phyloP scores from a whole-genome alignment of 2,797 vertebrate genomes.

The Arctocebus calabarensis region DNA sequence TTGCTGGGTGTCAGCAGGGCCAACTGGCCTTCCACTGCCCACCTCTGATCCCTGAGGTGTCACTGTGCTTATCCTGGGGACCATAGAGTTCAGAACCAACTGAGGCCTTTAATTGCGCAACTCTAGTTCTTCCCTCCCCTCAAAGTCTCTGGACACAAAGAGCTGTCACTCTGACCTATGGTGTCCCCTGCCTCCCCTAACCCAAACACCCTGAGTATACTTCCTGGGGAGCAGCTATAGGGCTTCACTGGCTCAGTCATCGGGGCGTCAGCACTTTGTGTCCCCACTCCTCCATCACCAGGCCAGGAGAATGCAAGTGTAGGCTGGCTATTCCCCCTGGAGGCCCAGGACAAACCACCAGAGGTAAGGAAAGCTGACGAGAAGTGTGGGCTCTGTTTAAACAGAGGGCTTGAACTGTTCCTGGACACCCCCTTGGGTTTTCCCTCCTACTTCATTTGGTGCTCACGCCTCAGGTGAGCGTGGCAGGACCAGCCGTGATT shows the following conservation, averaged over 20 bases:
- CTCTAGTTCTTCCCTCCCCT: not conserved
- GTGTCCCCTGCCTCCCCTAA: not conserved
- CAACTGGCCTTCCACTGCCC: not conserved
- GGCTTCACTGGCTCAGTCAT: not conserved
- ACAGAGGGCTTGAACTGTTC: not conserved
- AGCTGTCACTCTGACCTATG: not conserved
- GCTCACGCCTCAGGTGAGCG: not conserved
- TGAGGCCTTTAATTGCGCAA: not conserved
- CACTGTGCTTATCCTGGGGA: not conserved
- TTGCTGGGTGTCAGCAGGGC: not conserved
- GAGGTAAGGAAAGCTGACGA: not conserved
- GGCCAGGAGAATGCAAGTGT: not conserved
- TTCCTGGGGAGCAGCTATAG: not conserved
- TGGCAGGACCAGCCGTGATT: not conserved
- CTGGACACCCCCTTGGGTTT: not conserved
- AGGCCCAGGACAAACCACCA: not conserved
- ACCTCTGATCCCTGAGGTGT: not conserved
- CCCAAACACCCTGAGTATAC: not conserved
- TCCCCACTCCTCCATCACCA: fast-evolving
- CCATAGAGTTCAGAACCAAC: not conserved
- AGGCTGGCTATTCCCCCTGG: not conserved
- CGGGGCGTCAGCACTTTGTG: not conserved
- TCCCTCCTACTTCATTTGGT: not conserved
- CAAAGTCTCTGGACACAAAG: not conserved
- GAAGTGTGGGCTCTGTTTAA: not conserved